Evolutionary conservation across 2,888 invertebrate species (phyloP).

Genomic region (Clanis bilineata): DNA sequence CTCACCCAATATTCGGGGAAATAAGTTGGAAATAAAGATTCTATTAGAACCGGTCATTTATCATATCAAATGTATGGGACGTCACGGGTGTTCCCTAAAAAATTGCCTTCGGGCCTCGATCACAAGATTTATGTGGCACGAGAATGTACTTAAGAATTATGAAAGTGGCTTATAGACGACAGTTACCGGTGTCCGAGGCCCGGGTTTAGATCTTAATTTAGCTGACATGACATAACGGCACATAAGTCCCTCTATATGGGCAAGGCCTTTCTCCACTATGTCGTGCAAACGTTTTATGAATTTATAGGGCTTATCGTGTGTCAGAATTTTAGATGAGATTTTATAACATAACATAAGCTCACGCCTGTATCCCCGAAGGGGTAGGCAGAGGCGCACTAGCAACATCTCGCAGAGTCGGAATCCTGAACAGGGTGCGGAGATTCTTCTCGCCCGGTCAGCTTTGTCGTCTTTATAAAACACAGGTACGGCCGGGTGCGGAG

Average conservation of each 20-base stretch:
- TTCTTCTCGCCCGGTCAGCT: too few relatives aligned
- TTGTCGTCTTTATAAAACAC: too few relatives aligned
- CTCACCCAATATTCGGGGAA: neutral
- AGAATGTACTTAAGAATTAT: slow-evolving; percentile 13
- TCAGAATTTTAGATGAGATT: neutral
- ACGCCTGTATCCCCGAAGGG: too few relatives aligned
- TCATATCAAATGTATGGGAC: slow-evolving; percentile 3
- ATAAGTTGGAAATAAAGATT: slow-evolving; percentile 14
- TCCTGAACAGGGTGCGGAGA: too few relatives aligned
- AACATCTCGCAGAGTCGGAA: too few relatives aligned
- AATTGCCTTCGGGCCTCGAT: slow-evolving; percentile 12
- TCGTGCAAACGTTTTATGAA: neutral
- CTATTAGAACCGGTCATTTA: slow-evolving; percentile 10
- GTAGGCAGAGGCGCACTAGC: too few relatives aligned
- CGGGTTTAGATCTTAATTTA: neutral
- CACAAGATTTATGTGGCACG: slow-evolving; percentile 3
- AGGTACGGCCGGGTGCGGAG: too few relatives aligned
- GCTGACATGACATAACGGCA: neutral
- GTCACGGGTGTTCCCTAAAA: slow-evolving; percentile 13
- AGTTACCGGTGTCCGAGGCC: neutral
- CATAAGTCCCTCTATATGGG: neutral
- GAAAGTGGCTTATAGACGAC: slow-evolving; percentile 9
- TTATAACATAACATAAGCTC: too few relatives aligned
- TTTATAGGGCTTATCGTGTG: neutral
- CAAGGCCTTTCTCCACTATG: neutral